Evolutionary conservation across 1,140 invertebrate species (phyloP), one percentile per base, ranked within the genome.

Genomic region (Cyrtorhinus lividipennis): DNA sequence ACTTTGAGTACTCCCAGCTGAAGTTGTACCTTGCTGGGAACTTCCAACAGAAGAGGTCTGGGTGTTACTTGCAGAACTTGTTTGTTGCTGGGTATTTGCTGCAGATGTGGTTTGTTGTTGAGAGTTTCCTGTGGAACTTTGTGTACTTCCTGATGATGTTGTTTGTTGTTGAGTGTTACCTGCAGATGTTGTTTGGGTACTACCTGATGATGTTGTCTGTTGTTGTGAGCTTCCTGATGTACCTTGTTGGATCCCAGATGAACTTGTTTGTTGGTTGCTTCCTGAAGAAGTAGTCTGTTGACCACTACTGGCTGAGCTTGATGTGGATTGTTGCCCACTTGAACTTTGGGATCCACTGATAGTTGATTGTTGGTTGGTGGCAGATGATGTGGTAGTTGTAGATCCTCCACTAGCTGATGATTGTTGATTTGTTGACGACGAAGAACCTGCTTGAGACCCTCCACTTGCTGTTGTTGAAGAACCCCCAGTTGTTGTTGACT

Each of bases 221-320:
- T 65, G 64, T 61, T 67, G 66, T 57, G n/a, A 24, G 1, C 59
- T 25, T 23, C 59, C 59, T 23, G 65, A 64, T 22, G 62, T 64
- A 18, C 57, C 62, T 20, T 53, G 30, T 63, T 67, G 66, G 38
- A 30, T 62, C 46, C 64, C 64, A 24, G 64, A 65, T 26, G 61
- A 63, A 2, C 56, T 56, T 24, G 60, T 65, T 65, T 46, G 44
- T 58, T 63, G 59, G 25, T n/a, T 44, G 22, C 56, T 46, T 38
- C 57, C 57, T 24, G 63, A 45, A 24, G 63, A 46, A 24, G 59
- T 44, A n/a, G 20, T 59, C 59, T 65, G 64, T 58, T 65, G 61
- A 13, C 56, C 45, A 8, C 26, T 46, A 13, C 30, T 25, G 8
- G 60, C 26, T 1, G 64, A 59, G 38, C 60, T 61, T 48, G 61